Percentiles rank a stretch among this genome's conserved stretches.
These are phyloP conservation scores for Prietella phreatophila DNA, from an alignment of 2,113 vertebrate species.

Conservation along the genomic window DNA sequence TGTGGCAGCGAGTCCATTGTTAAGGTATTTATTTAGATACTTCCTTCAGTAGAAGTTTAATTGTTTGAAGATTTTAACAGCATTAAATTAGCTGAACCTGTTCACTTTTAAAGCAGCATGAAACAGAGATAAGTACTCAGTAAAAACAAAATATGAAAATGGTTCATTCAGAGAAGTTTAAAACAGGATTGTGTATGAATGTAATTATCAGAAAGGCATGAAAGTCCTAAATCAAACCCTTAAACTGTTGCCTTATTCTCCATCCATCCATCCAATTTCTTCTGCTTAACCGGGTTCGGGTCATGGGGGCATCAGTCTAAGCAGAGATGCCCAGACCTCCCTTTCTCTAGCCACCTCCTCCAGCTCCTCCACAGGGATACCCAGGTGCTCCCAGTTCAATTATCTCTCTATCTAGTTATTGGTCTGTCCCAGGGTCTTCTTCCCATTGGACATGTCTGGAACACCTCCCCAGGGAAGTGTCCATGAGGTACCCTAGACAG, in stretches of 20 bases:
- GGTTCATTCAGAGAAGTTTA: neutral
- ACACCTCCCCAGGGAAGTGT: no score
- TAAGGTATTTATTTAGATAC: conserved; percentile 31
- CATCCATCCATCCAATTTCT: no score
- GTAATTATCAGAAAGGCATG: neutral
- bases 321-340: no score
- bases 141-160: neutral
- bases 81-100: conserved; percentile 9
- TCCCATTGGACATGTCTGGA: no score
- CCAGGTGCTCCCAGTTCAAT: no score
- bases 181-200: neutral
- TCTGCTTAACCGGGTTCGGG: no score
- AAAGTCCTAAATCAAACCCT: neutral
- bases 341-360: no score
- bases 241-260: neutral
- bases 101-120: conserved; percentile 14
- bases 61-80: neutral
- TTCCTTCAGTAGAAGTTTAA: conserved; percentile 17
- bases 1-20: conserved; percentile 10
- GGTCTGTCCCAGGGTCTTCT: no score
- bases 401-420: no score
- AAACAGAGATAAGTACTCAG: neutral
- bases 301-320: no score
- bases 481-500: no score
- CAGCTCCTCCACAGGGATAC: no score